Percentiles rank a stretch among this genome's conserved stretches.
Conservation (phyloP, 2,888 invertebrate genomes). For the Torymus aiolomorphi region DNA sequence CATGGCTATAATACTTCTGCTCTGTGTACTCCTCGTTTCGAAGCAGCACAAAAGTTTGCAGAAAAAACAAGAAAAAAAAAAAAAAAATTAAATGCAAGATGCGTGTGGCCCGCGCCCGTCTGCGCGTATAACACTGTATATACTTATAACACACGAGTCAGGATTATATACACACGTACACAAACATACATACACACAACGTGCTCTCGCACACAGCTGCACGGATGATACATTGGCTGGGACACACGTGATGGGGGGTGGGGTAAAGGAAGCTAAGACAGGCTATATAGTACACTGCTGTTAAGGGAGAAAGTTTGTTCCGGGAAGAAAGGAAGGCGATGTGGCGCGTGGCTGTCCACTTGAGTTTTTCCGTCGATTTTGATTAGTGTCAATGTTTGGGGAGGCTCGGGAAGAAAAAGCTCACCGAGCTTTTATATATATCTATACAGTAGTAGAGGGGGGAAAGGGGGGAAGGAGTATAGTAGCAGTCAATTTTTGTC, state of each 20-base stretch:
- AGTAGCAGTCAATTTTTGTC: slow-evolving; percentile 20
- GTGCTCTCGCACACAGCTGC: neutral
- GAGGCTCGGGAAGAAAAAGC: no score
- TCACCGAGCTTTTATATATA: neutral
- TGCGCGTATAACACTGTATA: no score
- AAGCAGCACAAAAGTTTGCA: no score
- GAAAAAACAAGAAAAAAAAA: no score
- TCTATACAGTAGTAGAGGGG: neutral
- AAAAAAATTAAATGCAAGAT: no score
- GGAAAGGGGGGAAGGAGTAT: neutral
- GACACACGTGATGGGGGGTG: neutral
- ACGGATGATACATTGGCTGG: slow-evolving; percentile 50
- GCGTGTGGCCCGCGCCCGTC: neutral
- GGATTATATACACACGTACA: slow-evolving; percentile 7
- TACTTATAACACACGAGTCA: neutral
- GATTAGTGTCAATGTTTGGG: slow-evolving; percentile 46
- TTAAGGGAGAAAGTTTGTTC: slow-evolving; percentile 43
- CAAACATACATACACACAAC: slow-evolving; percentile 6
- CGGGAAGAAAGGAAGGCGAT: neutral
- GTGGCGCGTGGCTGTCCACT: slow-evolving; percentile 16
- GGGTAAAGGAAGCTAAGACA: neutral
- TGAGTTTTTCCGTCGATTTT: slow-evolving; percentile 46
- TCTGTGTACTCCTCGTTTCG: no score
- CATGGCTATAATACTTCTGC: no score
- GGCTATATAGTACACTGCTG: neutral